phyloP scores from a whole-genome alignment of 2,113 vertebrate species.

The Caloenas nicobarica region DNA sequence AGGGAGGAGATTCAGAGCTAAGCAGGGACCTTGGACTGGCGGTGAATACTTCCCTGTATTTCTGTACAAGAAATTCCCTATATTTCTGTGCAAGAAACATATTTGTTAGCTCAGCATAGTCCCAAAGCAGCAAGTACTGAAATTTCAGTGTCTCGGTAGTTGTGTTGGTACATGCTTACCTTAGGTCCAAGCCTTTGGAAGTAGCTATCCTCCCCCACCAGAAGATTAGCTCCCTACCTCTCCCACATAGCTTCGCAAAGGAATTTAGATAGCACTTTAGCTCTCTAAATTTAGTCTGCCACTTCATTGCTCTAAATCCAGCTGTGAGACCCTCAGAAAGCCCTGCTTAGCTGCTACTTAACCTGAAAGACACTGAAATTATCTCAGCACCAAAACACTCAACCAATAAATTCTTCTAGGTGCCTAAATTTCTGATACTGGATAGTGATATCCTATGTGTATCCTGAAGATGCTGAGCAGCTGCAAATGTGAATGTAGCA shows the following conservation, averaged over 20 bases:
- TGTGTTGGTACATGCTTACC: not conserved
- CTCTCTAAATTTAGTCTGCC: not conserved
- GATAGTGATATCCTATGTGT: not conserved
- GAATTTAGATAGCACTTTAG: constrained; percentile 5
- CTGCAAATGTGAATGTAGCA: not conserved
- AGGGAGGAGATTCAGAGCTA: not conserved
- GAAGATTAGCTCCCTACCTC: not conserved
- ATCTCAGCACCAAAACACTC: not conserved
- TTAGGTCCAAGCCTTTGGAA: not conserved
- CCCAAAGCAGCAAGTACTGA: not conserved
- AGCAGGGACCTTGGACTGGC: not conserved
- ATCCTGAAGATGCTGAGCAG: not conserved
- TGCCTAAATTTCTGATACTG: not conserved
- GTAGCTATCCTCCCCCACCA: not conserved
- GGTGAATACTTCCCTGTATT: not conserved
- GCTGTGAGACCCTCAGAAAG: constrained; percentile 13
- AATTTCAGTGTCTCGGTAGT: not conserved
- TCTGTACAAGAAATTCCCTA: not conserved
- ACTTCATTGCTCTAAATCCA: constrained; percentile 7
- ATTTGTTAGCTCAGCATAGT: not conserved
- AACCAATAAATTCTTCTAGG: not conserved
- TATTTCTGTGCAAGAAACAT: not conserved
- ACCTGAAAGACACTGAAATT: not conserved
- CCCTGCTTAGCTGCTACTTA: constrained; percentile 15
- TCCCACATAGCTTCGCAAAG: not conserved